Conservation (phyloP, 1,140 invertebrate species). For the Drosophila simulans region DNA sequence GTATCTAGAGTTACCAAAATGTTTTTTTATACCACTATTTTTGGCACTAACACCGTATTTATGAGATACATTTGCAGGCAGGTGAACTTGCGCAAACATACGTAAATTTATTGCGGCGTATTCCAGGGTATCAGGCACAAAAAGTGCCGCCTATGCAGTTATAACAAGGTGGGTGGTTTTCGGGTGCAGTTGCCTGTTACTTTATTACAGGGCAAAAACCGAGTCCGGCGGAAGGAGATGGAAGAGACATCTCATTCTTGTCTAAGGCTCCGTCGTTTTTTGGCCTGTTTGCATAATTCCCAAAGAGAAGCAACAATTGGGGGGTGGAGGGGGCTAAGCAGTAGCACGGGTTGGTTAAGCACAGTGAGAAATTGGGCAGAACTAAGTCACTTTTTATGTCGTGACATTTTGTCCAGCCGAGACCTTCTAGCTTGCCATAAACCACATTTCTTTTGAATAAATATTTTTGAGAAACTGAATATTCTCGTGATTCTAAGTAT, state of each 20-base stretch:
- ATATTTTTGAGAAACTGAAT: neutral
- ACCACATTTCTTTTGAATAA: neutral
- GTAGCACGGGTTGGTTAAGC: neutral
- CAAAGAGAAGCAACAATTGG: slow-evolving; percentile 70
- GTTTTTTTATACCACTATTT: too few species aligned
- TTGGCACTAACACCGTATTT: neutral
- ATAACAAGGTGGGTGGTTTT: slow-evolving; percentile 3
- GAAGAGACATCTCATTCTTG: slow-evolving; percentile 43
- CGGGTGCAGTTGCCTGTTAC: slow-evolving; percentile 37
- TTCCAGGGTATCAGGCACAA: slow-evolving; percentile 37
- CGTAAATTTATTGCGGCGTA: neutral
- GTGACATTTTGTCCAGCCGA: too few species aligned
- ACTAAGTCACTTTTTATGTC: too few species aligned
- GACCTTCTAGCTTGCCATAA: too few species aligned
- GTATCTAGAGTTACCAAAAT: too few species aligned
- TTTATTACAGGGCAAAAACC: slow-evolving; percentile 65
- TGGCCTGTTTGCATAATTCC: slow-evolving; percentile 69
- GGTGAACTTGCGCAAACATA: neutral
- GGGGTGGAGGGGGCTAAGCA: neutral
- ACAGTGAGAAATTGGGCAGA: neutral
- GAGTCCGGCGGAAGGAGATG: slow-evolving; percentile 15
- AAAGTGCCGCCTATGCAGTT: slow-evolving; percentile 72
- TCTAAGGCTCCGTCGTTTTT: slow-evolving; percentile 40
- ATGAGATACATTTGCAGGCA: neutral
- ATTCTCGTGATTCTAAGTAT: too few species aligned